A percentile compares a stretch with the other conserved stretches of the same genome.
phyloP scores from a whole-genome alignment of 2,888 invertebrate species.

The Pseudococcus longispinus region DNA sequence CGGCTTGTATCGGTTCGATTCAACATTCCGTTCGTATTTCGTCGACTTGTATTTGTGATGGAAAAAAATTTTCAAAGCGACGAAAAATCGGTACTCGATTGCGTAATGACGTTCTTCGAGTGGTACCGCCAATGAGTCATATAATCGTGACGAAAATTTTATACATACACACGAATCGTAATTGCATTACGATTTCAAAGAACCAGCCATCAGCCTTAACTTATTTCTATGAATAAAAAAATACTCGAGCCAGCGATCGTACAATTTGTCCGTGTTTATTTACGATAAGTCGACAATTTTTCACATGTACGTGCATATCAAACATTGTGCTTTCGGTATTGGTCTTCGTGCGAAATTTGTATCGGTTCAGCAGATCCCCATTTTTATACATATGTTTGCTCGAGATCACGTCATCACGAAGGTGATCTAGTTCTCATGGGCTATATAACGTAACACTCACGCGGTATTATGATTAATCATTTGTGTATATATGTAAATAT shows the following conservation, averaged over 20 bases:
- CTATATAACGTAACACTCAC: not conserved
- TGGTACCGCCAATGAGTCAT: not conserved
- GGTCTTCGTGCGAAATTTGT: not conserved
- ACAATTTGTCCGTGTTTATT: not conserved
- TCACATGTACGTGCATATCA: not conserved
- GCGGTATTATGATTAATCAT: not conserved
- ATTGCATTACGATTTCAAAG: not conserved
- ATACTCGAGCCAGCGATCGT: not conserved
- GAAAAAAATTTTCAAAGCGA: not conserved
- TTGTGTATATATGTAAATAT: slow-evolving; percentile 1
- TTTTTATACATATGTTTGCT: not conserved
- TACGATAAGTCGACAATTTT: not conserved
- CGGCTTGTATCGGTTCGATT: not conserved
- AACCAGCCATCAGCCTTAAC: no score
- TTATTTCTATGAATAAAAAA: not conserved
- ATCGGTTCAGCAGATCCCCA: not conserved
- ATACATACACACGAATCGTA: not conserved
- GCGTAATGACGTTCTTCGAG: not conserved
- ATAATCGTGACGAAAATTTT: slow-evolving; percentile 9
- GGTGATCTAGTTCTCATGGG: slow-evolving; percentile 26
- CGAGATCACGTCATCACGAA: not conserved
- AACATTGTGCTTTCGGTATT: not conserved
- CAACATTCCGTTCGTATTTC: not conserved
- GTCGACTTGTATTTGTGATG: not conserved
- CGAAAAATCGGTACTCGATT: not conserved